Evolutionary conservation across 53 echinoderm and acorn worm genomes (phyloP).

Genomic region (Antedon mediterranea): DNA sequence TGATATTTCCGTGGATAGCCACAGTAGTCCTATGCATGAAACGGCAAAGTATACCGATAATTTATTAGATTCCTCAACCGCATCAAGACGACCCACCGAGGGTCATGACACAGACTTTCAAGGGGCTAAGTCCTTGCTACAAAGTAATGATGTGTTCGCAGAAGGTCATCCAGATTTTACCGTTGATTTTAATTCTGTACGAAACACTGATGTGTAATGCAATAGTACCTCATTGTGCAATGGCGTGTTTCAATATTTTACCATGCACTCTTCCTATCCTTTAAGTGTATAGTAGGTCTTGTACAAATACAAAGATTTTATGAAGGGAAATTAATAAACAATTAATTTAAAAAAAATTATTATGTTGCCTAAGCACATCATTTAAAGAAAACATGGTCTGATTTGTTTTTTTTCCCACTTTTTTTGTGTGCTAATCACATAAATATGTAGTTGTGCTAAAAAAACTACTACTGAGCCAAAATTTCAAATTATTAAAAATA

Average conservation of each 20-base stretch:
- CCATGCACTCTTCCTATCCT: neutral
- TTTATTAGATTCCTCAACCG: neutral
- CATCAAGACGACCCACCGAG: neutral
- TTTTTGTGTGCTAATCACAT: too few relatives aligned
- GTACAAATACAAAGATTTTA: too few relatives aligned
- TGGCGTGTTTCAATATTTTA: neutral
- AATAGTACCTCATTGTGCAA: neutral
- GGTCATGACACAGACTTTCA: neutral
- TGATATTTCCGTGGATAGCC: conserved; percentile 76
- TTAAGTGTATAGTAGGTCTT: neutral
- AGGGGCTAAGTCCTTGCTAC: neutral
- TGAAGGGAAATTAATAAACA: too few relatives aligned
- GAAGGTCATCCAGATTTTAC: neutral
- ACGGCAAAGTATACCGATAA: neutral
- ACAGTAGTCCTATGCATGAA: conserved; percentile 24
- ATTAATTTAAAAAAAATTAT: too few relatives aligned
- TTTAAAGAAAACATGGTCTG: too few relatives aligned
- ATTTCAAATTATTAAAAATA: too few relatives aligned
- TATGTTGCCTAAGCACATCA: too few relatives aligned
- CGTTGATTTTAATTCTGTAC: neutral
- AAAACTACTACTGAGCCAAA: too few relatives aligned
- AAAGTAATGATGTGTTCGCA: neutral
- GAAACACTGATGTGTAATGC: neutral
- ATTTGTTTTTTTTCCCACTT: too few relatives aligned
- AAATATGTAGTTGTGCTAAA: too few relatives aligned